phyloP scores from a whole-genome alignment of 1,140 invertebrate species.

The Dreissena polymorpha region DNA sequence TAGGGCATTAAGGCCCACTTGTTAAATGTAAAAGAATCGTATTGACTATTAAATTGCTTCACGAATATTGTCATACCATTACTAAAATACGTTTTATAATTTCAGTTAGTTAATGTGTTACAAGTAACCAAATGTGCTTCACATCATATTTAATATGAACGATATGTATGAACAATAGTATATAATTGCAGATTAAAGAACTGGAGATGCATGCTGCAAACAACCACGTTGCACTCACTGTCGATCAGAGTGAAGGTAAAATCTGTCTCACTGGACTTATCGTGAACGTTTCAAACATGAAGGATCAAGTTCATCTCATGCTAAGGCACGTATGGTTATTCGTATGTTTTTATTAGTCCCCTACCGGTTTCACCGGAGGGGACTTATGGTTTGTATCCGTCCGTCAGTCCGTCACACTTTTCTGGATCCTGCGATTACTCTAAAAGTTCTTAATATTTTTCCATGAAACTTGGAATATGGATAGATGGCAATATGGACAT shows the following conservation, averaged over 20 bases:
- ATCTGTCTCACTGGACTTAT: slow-evolving; percentile 21
- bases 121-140: too few relatives aligned
- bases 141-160: not conserved
- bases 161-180: not conserved
- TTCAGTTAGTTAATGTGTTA: not conserved
- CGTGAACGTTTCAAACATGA: slow-evolving; percentile 1
- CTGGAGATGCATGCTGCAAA: slow-evolving; percentile 5
- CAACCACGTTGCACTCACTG: slow-evolving; percentile 16
- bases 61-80: not conserved
- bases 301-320: not conserved
- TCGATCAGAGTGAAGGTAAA: not conserved
- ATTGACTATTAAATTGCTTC: not conserved
- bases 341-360: too few relatives aligned
- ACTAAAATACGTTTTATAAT: not conserved
- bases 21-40: not conserved
- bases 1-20: not conserved
- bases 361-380: not conserved
- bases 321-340: not conserved
- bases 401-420: too few relatives aligned
- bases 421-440: too few relatives aligned
- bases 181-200: slow-evolving; percentile 17
- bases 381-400: too few relatives aligned
- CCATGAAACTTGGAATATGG: too few relatives aligned
- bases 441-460: too few relatives aligned
- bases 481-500: too few relatives aligned